phyloP scores from a whole-genome alignment of 2,113 vertebrate species.

The Dipodomys merriami region DNA sequence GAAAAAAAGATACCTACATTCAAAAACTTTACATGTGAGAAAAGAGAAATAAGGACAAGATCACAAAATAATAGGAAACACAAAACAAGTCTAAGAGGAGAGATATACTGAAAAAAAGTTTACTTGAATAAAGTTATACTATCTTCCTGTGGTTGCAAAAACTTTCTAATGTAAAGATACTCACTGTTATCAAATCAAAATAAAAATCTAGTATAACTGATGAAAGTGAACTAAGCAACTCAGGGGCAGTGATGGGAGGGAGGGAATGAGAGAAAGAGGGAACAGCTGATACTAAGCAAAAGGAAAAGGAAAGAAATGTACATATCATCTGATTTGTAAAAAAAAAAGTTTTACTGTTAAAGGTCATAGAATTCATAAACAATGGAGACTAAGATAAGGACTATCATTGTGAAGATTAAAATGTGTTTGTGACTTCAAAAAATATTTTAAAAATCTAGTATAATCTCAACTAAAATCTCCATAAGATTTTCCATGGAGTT shows the following conservation, averaged over 20 bases:
- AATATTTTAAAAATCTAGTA: not conserved
- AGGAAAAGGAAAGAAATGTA: too few species aligned
- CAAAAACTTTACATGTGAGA: constrained; percentile 6
- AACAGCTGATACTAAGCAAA: too few species aligned
- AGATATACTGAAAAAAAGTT: not conserved
- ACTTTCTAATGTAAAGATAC: constrained; percentile 16
- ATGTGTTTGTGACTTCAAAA: too few species aligned
- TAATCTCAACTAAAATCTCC: constrained; percentile 51
- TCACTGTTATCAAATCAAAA: constrained; percentile 9
- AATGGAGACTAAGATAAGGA: too few species aligned
- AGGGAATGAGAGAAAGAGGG: too few species aligned
- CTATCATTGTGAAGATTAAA: too few species aligned
- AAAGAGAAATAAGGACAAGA: constrained; percentile 30
- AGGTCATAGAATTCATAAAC: too few species aligned
- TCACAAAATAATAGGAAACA: constrained; percentile 36
- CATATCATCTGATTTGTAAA: too few species aligned
- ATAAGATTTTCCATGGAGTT: constrained; percentile 21
- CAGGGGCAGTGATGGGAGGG: too few species aligned
- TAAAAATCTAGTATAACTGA: not conserved
- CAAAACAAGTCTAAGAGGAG: constrained; percentile 35
- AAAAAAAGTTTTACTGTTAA: too few species aligned
- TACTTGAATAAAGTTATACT: not conserved
- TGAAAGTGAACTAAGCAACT: too few species aligned
- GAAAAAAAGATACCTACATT: constrained; percentile 19
- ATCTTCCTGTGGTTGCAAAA: not conserved